These are phyloP conservation scores for Tetrapedia diversipes DNA, from an alignment of 2,888 invertebrate genomes.

Conservation along the genomic window DNA sequence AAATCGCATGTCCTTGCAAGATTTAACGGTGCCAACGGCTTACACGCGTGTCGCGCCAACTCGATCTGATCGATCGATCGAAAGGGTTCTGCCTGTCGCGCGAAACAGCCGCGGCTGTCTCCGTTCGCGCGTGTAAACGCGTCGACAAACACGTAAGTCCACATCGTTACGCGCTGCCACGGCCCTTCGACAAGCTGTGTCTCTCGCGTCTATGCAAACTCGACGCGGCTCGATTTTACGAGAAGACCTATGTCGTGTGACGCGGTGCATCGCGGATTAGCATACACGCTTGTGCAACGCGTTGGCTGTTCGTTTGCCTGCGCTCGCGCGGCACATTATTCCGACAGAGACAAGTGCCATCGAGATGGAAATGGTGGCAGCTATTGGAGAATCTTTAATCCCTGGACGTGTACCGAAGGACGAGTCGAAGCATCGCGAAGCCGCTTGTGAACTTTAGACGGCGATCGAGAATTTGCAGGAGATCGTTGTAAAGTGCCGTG, in stretches of 20 bases:
- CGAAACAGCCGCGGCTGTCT: constrained; percentile 27
- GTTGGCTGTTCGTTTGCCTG: constrained; percentile 22
- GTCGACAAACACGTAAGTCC: constrained; percentile 72
- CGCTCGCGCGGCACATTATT: constrained; percentile 50
- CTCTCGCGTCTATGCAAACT: constrained; percentile 65
- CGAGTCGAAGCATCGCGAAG: too few species aligned
- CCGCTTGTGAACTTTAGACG: neutral
- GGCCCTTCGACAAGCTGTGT: constrained; percentile 58
- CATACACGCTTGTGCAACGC: constrained; percentile 32
- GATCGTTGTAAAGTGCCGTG: too few species aligned
- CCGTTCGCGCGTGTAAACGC: constrained; percentile 60
- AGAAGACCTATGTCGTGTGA: constrained; percentile 57
- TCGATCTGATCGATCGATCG: constrained; percentile 52
- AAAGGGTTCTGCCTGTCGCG: constrained; percentile 18
- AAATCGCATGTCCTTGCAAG: constrained; percentile 42
- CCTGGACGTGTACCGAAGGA: too few species aligned
- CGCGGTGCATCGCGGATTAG: constrained; percentile 49
- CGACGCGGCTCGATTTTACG: constrained; percentile 67
- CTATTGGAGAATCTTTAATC: too few species aligned
- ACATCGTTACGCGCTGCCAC: constrained; percentile 69
- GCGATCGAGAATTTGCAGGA: too few species aligned
- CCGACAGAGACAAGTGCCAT: neutral
- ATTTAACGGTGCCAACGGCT: constrained; percentile 30
- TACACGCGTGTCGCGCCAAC: constrained; percentile 1
- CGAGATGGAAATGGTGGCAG: neutral